phyloP scores from a whole-genome alignment of 1,140 invertebrate species.

The Cydia amplana region DNA sequence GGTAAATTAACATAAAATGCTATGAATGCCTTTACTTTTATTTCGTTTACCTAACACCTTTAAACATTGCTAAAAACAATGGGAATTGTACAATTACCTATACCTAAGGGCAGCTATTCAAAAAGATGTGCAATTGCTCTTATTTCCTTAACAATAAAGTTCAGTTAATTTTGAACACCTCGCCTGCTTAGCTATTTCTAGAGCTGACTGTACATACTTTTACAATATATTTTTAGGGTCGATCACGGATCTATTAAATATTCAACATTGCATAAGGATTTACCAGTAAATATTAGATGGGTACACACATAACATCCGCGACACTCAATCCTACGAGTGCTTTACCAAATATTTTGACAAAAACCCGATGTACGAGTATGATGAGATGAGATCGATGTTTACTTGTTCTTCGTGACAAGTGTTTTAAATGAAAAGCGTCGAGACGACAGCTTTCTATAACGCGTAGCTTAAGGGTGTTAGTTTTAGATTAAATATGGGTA shows the following conservation, averaged over 20 bases:
- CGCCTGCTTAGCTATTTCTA: no score
- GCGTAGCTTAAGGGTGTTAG: background rate
- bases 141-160: background rate
- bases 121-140: no score
- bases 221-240: background rate
- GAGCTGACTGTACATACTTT: no score
- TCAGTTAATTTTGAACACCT: background rate
- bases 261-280: background rate
- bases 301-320: slow-evolving; percentile 12
- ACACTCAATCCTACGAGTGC: background rate
- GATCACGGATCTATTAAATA: background rate
- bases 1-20: no score
- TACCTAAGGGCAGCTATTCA: no score
- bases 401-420: background rate
- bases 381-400: background rate
- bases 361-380: background rate
- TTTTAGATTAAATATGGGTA: no score
- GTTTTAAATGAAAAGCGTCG: background rate
- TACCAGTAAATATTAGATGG: slow-evolving; percentile 8
- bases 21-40: no score
- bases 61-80: no score
- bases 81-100: no score
- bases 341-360: slow-evolving; percentile 17
- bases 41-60: no score
- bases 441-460: background rate